phyloP scores from a whole-genome alignment of 2,797 vertebrate genomes.

The Coilia nasus region DNA sequence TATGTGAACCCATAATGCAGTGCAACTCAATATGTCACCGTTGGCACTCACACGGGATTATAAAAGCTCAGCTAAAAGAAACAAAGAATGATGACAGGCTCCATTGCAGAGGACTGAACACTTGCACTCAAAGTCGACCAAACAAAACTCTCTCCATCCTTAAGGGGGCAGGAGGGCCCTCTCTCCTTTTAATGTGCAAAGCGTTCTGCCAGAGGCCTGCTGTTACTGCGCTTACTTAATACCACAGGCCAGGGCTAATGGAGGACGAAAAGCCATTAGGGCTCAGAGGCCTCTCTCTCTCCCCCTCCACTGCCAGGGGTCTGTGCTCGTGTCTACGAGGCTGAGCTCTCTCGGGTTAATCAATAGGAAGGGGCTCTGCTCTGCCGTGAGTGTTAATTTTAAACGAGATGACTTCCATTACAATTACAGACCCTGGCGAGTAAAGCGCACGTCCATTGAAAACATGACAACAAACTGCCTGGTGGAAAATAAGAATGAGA shows the following conservation, averaged over 20 bases:
- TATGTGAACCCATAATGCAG: background rate
- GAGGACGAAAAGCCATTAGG: constrained; percentile 72
- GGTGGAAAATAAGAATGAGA: constrained; percentile 36
- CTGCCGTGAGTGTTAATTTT: constrained; percentile 61
- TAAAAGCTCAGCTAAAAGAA: background rate
- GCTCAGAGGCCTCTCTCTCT: constrained; percentile 57
- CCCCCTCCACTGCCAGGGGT: constrained; percentile 66
- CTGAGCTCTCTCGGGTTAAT: constrained; percentile 38
- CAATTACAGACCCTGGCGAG: constrained; percentile 57
- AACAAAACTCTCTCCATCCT: background rate
- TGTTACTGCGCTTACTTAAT: constrained; percentile 76
- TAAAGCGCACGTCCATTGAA: constrained; percentile 57
- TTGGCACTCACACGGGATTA: background rate
- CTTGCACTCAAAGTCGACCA: background rate
- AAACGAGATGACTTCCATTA: constrained; percentile 58
- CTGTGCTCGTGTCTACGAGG: constrained; percentile 52
- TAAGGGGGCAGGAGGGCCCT: background rate
- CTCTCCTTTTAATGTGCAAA: constrained; percentile 72
- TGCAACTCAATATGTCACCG: background rate
- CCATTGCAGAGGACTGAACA: background rate
- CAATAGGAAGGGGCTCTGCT: constrained; percentile 44
- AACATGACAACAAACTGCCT: background rate
- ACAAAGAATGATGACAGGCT: background rate
- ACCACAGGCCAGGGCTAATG: constrained; percentile 72
- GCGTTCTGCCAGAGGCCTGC: constrained; percentile 68